These are phyloP conservation scores for Ametastegia equiseti DNA, from an alignment of 2,888 invertebrate species.

Conservation along the genomic window DNA sequence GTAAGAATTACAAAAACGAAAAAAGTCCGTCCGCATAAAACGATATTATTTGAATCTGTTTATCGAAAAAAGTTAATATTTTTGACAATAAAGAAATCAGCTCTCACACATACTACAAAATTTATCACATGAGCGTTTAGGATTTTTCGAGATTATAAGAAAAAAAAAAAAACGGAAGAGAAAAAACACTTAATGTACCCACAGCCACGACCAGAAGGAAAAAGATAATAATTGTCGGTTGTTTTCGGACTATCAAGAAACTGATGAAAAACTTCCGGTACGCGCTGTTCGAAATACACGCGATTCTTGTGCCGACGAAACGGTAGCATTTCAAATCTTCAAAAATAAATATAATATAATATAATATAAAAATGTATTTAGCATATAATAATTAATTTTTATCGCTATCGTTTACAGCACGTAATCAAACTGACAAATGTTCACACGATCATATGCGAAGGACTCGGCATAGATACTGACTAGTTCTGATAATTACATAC, in stretches of 20 bases:
- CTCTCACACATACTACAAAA: too few species aligned
- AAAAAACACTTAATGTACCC: background rate
- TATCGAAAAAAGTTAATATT: too few species aligned
- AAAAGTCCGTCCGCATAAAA: too few species aligned
- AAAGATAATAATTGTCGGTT: background rate
- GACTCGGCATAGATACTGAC: too few species aligned
- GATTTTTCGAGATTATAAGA: background rate
- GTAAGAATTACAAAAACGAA: too few species aligned
- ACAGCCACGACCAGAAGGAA: background rate
- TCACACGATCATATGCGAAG: background rate
- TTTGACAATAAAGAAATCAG: too few species aligned
- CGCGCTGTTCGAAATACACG: background rate
- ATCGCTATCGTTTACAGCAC: background rate
- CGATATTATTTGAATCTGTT: too few species aligned
- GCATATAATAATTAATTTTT: background rate
- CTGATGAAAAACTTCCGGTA: background rate
- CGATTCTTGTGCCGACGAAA: conserved; percentile 7
- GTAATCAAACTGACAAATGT: background rate
- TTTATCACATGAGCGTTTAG: background rate
- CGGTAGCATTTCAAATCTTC: background rate
- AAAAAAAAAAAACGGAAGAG: background rate
- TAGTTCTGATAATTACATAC: background rate
- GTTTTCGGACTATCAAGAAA: background rate
- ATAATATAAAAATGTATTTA: background rate
- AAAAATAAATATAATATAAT: background rate